Conservation (phyloP, 1,140 invertebrate species). For the Lamellibrachia luymesi region DNA sequence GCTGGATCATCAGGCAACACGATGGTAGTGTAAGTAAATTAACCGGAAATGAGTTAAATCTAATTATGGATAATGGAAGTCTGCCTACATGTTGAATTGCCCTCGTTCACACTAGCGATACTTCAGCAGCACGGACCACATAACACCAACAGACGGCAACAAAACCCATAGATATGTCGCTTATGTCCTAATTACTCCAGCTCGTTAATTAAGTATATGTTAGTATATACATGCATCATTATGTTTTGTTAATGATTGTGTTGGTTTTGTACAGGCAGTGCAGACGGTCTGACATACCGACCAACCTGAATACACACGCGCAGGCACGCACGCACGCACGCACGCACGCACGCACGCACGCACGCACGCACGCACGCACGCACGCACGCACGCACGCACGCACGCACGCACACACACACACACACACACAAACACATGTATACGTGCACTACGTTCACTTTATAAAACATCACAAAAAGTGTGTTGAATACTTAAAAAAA, state of each 20-base stretch:
- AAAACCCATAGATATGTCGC: not conserved
- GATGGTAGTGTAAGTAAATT: not conserved
- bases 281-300: not conserved
- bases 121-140: not conserved
- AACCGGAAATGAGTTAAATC: not conserved
- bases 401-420: not conserved
- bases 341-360: not conserved
- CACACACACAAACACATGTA: no score
- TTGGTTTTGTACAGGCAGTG: no score
- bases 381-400: not conserved
- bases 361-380: not conserved
- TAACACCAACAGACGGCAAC: not conserved
- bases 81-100: not conserved
- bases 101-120: not conserved
- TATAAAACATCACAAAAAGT: no score
- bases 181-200: not conserved
- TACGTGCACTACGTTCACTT: no score
- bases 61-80: not conserved
- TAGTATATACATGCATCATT: no score
- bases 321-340: constrained; percentile 18
- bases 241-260: no score
- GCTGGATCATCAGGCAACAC: not conserved
- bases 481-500: no score
- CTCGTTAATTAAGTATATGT: no score
- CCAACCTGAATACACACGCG: not conserved